Conservation (phyloP, 2,797 vertebrate genomes). For the Etheostoma perlongum region DNA sequence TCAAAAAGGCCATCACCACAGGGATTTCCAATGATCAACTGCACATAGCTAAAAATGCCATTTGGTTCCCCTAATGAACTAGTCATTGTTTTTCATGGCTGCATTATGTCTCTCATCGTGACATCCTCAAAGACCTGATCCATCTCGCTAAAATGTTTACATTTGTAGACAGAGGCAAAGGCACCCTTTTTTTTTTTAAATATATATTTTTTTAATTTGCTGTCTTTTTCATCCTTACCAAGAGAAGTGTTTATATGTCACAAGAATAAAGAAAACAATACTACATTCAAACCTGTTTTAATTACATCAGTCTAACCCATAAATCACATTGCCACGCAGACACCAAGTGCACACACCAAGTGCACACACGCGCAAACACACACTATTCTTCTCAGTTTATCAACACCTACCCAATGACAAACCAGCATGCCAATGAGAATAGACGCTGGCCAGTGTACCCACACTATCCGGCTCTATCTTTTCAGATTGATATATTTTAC, state of each 20-base stretch:
- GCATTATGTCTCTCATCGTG: conserved; percentile 38
- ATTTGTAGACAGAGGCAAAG: conserved; percentile 38
- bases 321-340: conserved; percentile 48
- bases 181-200: neutral
- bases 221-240: conserved; percentile 27
- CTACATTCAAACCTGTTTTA: conserved; percentile 61
- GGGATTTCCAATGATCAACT: conserved; percentile 70
- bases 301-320: conserved; percentile 59
- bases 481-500: no score
- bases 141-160: conserved; percentile 22
- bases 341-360: neutral
- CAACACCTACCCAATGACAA: conserved; percentile 41
- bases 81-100: conserved; percentile 52
- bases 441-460: conserved; percentile 7
- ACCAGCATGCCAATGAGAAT: conserved; percentile 34
- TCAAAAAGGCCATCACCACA: conserved; percentile 66
- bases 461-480: no score
- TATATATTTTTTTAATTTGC: neutral
- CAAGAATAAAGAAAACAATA: conserved; percentile 60
- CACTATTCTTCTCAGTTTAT: conserved; percentile 57
- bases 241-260: conserved; percentile 44
- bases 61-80: conserved; percentile 71
- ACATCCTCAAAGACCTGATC: conserved; percentile 29
- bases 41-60: conserved; percentile 61
- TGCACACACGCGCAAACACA: conserved; percentile 5